A percentile compares a stretch with the other conserved stretches of the same genome.
Conservation (phyloP, 2,797 vertebrate genomes). For the Pseudomugil tenellus region DNA sequence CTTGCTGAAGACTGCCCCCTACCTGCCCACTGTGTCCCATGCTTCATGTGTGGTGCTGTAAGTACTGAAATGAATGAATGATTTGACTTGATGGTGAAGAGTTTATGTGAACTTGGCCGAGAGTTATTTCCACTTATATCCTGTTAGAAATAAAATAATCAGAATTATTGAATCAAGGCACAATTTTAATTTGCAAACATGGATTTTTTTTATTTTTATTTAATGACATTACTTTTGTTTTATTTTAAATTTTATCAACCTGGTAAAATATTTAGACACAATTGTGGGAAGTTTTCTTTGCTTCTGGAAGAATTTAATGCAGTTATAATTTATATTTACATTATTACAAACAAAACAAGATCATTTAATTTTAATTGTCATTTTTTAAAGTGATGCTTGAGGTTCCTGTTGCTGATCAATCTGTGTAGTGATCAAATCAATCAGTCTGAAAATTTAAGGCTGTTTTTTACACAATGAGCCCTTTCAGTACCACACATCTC, state of each 20-base stretch:
- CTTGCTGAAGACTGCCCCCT: constrained; percentile 77
- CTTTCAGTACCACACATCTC: too few species aligned
- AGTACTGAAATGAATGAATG: constrained; percentile 75
- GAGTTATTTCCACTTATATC: neutral
- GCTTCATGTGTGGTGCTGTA: constrained; percentile 80
- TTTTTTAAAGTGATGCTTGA: neutral
- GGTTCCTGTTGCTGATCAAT: neutral
- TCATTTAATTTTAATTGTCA: neutral
- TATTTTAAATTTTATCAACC: neutral
- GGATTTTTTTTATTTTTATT: neutral
- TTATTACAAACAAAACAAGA: neutral
- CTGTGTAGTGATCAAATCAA: neutral
- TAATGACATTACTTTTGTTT: too few species aligned
- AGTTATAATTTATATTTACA: neutral
- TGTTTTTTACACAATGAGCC: neutral
- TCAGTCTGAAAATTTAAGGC: too few species aligned
- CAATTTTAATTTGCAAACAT: neutral
- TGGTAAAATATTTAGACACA: neutral
- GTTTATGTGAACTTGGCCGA: constrained; percentile 27
- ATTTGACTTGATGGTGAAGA: constrained; percentile 56
- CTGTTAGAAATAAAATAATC: neutral
- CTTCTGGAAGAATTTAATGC: neutral
- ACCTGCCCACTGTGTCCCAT: constrained; percentile 80
- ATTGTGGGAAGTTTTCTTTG: neutral
- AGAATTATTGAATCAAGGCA: neutral